Base-by-base conservation (phyloP, 2,113 vertebrate genomes). In the Ptyas mucosa region DNA sequence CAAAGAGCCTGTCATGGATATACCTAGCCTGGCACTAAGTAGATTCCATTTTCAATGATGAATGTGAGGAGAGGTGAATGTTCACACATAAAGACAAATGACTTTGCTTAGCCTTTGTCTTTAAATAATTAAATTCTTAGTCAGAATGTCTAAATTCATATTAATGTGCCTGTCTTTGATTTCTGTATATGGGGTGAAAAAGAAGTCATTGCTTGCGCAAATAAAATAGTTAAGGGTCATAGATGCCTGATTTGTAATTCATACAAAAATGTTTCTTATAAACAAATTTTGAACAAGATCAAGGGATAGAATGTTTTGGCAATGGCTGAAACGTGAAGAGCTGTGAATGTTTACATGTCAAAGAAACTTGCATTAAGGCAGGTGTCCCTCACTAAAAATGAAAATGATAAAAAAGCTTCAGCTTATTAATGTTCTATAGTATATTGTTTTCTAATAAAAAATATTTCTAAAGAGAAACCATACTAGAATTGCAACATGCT, bases 81-180 rank as follows among this genome's bases (percentile, higher is more conserved):
- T 29, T 90, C 89, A 52, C 57, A 69, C 21, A 87, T 75, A 57
- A 89, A 75, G 91, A 92, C 49, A 43, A 26, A 54, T 94, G 24
- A 91, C 94, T 95, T 94, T 57, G 91, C 69, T 24, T 87, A 46
- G 87, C 53, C 29, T 69, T 96, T 94, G 94, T 81, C 57, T 92
- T 91, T 91, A 92, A 90, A 90, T 39, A 89, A 93, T 20, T 92
- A 75, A 20, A n/a, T 94, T 29, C 85, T 87, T 52, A 51, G 86
- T 51, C 94, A 94, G 88, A 93, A 95, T 95, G 90, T 91, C 61
- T 88, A 49, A 95, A 90, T 52, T 94, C 91, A 94, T 90, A 58
- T 20, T 54, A 57, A 90, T 58, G 29, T 12, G 94, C 75, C 58
- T 92, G 52, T 93, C 43, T 34, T 87, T 52, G 89, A 90, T 92